Conservation (phyloP, 1,140 invertebrate species). For the Pseudachorutes palmiensis region DNA sequence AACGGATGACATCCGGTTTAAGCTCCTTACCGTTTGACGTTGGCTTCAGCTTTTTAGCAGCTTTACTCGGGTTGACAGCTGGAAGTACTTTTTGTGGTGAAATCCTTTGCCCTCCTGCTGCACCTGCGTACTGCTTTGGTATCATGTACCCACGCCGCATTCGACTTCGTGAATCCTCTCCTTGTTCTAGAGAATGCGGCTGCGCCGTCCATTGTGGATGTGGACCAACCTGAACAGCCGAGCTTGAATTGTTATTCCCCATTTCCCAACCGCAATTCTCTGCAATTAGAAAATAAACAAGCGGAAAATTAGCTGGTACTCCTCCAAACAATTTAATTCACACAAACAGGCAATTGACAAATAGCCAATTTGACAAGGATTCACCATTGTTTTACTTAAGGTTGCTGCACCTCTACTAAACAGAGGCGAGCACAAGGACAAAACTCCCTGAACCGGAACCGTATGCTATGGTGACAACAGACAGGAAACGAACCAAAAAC, state of each 20-base stretch:
- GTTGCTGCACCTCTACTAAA: background rate
- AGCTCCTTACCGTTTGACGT: constrained; percentile 58
- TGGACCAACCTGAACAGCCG: background rate
- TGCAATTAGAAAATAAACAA: constrained; percentile 1
- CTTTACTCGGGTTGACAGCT: constrained; percentile 17
- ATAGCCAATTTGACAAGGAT: background rate
- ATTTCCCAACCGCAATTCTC: background rate
- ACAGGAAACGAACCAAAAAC: background rate
- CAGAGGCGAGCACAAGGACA: background rate
- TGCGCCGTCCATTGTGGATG: background rate
- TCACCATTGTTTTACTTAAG: background rate
- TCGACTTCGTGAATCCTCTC: background rate
- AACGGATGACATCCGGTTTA: background rate
- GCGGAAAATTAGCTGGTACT: background rate
- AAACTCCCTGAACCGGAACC: background rate
- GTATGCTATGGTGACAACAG: background rate
- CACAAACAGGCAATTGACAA: background rate
- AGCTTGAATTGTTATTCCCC: background rate
- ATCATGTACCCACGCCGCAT: background rate
- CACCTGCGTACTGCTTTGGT: background rate
- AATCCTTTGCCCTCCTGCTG: background rate
- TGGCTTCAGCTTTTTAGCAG: constrained; percentile 19
- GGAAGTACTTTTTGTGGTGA: constrained; percentile 25
- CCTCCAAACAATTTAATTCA: background rate
- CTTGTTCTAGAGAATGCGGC: background rate